These are phyloP conservation scores for Anoplius nigerrimus DNA, from an alignment of 2,888 invertebrate species.

Conservation along the genomic window DNA sequence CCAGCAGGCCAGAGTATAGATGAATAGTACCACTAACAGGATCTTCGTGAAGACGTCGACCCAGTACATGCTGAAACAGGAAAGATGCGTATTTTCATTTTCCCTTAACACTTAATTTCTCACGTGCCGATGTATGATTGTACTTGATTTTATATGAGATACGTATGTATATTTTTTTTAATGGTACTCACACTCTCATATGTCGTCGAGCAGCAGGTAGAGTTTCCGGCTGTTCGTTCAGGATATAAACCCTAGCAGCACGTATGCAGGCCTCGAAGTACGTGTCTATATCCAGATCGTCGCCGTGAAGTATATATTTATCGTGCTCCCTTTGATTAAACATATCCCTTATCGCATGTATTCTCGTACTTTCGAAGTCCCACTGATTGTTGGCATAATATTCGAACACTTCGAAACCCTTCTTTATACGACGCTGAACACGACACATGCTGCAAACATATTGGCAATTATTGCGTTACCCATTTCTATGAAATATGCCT, in stretches of 20 bases:
- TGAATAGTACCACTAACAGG: constrained; percentile 80
- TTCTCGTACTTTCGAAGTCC: constrained; percentile 87
- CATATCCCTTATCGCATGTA: constrained; percentile 77
- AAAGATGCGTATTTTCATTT: too few species aligned
- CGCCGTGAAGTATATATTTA: constrained; percentile 83
- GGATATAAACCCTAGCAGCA: constrained; percentile 86
- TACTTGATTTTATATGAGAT: too few species aligned
- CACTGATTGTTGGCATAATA: constrained; percentile 95
- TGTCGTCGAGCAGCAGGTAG: constrained; percentile 87
- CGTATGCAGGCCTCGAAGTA: constrained; percentile 90
- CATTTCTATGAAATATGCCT: background rate
- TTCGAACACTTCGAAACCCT: constrained; percentile 92
- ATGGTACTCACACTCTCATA: constrained; percentile 83
- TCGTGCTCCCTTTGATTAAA: constrained; percentile 82
- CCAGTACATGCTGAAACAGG: constrained; percentile 86
- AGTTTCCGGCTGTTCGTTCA: constrained; percentile 89
- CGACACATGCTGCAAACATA: constrained; percentile 81
- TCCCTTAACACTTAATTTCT: too few species aligned
- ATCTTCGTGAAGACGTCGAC: constrained; percentile 86
- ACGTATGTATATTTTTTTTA: constrained; percentile 15
- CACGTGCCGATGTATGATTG: too few species aligned
- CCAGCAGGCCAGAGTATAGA: constrained; percentile 74
- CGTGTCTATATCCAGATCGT: constrained; percentile 84
- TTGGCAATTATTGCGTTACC: background rate
- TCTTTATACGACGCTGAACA: constrained; percentile 88